phyloP scores from a whole-genome alignment of 2,888 invertebrate genomes.

The Ophion ventricosus region DNA sequence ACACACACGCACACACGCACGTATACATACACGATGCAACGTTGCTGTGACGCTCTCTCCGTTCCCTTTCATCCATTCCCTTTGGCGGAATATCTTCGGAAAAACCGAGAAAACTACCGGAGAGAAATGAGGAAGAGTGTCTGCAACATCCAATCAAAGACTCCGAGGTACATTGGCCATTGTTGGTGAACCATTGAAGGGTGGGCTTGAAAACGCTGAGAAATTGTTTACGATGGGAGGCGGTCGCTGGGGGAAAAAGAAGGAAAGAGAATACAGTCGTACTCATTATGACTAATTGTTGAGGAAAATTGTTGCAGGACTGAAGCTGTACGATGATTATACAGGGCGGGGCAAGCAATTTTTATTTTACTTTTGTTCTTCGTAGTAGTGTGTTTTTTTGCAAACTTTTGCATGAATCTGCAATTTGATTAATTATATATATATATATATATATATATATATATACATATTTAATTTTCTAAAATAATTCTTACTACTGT shows the following conservation, averaged over 20 bases:
- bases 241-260: background rate
- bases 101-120: conserved; percentile 11
- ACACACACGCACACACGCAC: conserved; percentile 10
- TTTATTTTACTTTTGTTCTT: no score
- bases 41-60: conserved; percentile 8
- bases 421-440: no score
- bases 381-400: no score
- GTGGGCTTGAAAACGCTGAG: background rate
- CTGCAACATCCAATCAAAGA: background rate
- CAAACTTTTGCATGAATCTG: no score
- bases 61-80: conserved; percentile 15
- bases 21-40: conserved; percentile 30
- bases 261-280: background rate
- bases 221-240: background rate
- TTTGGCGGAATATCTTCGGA: conserved; percentile 23
- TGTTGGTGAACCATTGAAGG: background rate
- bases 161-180: background rate
- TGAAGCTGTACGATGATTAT: no score
- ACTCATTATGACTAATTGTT: background rate
- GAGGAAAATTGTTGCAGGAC: no score
- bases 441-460: no score
- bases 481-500: no score
- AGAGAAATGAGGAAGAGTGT: conserved; percentile 20
- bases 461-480: no score
- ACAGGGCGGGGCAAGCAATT: no score